A percentile compares a stretch with the other conserved stretches of the same genome.
These are phyloP conservation scores for Etheostoma perlongum DNA, from an alignment of 2,797 vertebrate species.

Conservation along the genomic window DNA sequence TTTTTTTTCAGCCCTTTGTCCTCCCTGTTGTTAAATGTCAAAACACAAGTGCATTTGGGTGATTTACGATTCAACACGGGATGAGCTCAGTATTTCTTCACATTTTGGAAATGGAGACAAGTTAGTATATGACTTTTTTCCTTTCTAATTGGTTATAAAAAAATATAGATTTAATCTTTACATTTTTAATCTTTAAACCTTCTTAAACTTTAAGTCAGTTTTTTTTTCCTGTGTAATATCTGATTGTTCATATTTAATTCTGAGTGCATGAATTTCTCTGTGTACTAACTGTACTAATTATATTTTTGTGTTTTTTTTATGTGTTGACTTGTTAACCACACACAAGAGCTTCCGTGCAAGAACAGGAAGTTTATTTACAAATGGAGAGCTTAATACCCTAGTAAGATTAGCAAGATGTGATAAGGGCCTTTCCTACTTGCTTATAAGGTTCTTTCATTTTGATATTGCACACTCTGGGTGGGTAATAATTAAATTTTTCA, in stretches of 20 bases:
- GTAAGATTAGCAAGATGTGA: constrained; percentile 1
- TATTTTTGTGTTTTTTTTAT: background rate
- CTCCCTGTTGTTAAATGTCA: background rate
- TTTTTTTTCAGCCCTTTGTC: constrained; percentile 16
- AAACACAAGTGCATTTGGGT: constrained; percentile 10
- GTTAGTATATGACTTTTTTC: constrained; percentile 62
- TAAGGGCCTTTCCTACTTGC: background rate
- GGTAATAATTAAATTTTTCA: background rate
- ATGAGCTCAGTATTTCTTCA: constrained; percentile 6
- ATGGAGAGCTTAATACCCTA: background rate
- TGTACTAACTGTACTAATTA: background rate
- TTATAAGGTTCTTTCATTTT: background rate
- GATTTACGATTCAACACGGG: constrained; percentile 11
- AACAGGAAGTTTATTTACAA: constrained; percentile 21
- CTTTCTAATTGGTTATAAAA: background rate
- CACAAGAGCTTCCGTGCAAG: background rate
- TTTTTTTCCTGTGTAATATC: background rate
- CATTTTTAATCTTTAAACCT: background rate
- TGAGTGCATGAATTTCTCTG: background rate
- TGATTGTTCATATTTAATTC: background rate
- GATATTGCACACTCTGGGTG: background rate
- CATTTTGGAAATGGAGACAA: constrained; percentile 46
- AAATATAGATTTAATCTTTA: constrained; percentile 3
- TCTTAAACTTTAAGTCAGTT: background rate
- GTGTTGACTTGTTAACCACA: background rate